Evolutionary conservation across 2,113 vertebrate species (phyloP), one percentile per base, ranked within the genome.

Genomic region (Odocoileus virginianus): DNA sequence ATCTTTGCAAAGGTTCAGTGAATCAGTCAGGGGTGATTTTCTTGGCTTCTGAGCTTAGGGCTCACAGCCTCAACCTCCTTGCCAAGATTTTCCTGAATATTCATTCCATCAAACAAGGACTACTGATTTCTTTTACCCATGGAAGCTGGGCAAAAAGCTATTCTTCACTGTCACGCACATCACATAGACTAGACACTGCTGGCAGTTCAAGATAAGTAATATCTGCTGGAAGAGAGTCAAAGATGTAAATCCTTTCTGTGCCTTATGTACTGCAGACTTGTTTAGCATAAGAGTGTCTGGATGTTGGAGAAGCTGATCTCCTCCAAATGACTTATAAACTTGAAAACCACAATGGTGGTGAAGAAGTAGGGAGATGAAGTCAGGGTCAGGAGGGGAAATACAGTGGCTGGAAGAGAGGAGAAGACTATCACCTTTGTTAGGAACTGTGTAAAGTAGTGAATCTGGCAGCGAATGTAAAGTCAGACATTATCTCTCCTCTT

Each of bases 181-280:
- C 88, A 93, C 92, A 96, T 58, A 93, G 81, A 91, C 0, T 6
- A 97, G 88, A 67, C 52, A 94, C 30, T 95, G 78, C 92, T 97
- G 89, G 89, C 91, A 97, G 83, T 81, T 81, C 85, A 89, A 95
- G 95, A 97, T 98, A 97, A 98, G 55, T 97, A 87, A 93, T 95
- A 95, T 97, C 94, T 93, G 55, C 76, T 97, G 87, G 78, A 97
- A 95, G 40, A 85, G 4, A 84, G 54, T 95, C 83, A 96, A 88
- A 91, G 84, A 93, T 91, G 89, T 96, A 95, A 97, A 95, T 93
- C 83, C 83, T 81, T 91, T 67, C 52, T 96, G 15, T 88, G 83
- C 43, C 58, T 91, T 95, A 94, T n/a, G 57, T 76, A 58, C 36
- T 47, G 16, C 47, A 89, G 71, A 61, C 64, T 90, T 95, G 47